Conservation (phyloP, 2,113 vertebrate species). For the Oreocharis arfaki region DNA sequence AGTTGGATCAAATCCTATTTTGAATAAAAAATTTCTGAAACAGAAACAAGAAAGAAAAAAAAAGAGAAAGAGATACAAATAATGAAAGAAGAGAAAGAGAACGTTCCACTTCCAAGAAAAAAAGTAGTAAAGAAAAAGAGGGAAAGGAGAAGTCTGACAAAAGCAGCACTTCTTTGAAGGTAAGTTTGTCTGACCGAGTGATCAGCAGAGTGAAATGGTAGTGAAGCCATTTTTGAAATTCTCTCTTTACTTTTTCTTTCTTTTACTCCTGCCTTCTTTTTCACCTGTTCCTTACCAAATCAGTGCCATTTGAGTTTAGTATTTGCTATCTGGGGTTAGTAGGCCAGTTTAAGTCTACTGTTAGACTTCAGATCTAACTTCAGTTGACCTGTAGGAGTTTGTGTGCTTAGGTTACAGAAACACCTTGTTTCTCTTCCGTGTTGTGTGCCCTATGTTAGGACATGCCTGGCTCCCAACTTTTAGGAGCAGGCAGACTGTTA, state of each 20-base stretch:
- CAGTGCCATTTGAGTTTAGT: background rate
- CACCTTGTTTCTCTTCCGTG: background rate
- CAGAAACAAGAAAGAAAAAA: slow-evolving; percentile 88
- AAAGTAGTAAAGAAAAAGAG: slow-evolving; percentile 82
- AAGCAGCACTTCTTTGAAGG: slow-evolving; percentile 61
- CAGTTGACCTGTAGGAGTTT: background rate
- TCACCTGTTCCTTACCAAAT: background rate
- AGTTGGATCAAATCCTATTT: background rate
- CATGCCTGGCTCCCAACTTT: background rate
- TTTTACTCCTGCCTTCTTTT: background rate
- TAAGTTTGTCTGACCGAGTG: slow-evolving; percentile 21
- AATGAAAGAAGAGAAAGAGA: slow-evolving; percentile 80
- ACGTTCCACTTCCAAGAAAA: slow-evolving; percentile 80
- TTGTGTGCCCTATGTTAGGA: background rate
- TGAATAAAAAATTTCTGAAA: background rate
- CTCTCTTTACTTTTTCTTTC: background rate
- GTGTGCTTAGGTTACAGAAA: background rate
- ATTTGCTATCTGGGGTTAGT: background rate
- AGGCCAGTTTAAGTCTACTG: background rate
- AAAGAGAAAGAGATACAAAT: slow-evolving; percentile 76
- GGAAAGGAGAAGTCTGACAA: slow-evolving; percentile 72
- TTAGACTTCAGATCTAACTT: too few relatives aligned
- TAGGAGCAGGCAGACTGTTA: background rate
- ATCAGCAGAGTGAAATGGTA: background rate
- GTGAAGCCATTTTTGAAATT: background rate